These are phyloP conservation scores for Ornithoptera priamus DNA, from an alignment of 2,888 invertebrate genomes.

Conservation along the genomic window DNA sequence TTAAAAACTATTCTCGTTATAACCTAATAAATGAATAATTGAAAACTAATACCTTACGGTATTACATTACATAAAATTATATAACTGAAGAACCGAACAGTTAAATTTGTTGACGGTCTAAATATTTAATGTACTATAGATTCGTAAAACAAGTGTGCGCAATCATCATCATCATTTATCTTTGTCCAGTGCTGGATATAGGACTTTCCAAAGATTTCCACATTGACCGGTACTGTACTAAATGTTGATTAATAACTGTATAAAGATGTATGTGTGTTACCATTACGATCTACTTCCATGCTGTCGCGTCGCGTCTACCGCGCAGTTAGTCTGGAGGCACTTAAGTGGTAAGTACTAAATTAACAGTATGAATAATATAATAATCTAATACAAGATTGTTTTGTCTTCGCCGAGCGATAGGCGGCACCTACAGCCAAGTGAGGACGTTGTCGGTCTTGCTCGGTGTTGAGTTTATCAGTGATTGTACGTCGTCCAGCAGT, in stretches of 20 bases:
- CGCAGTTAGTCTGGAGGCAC: slow-evolving; percentile 22
- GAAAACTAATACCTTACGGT: background rate
- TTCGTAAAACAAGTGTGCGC: too few species aligned
- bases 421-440: slow-evolving; percentile 86
- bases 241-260: background rate
- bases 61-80: background rate
- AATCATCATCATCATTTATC: too few species aligned
- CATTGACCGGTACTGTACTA: too few species aligned
- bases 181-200: too few species aligned
- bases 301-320: slow-evolving; percentile 15
- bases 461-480: slow-evolving; percentile 91
- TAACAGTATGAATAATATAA: slow-evolving; percentile 46
- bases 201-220: too few species aligned
- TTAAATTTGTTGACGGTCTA: background rate
- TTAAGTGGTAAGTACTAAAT: slow-evolving; percentile 49
- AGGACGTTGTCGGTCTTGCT: slow-evolving; percentile 92
- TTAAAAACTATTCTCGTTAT: slow-evolving; percentile 9
- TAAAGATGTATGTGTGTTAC: background rate
- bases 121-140: background rate
- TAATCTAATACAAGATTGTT: slow-evolving; percentile 45
- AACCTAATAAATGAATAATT: slow-evolving; percentile 1
- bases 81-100: background rate
- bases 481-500: slow-evolving; percentile 93
- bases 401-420: slow-evolving; percentile 15
- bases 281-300: background rate